These are phyloP conservation scores for Chlorodrepanis virens DNA, from an alignment of 2,113 vertebrate genomes.

Conservation along the genomic window DNA sequence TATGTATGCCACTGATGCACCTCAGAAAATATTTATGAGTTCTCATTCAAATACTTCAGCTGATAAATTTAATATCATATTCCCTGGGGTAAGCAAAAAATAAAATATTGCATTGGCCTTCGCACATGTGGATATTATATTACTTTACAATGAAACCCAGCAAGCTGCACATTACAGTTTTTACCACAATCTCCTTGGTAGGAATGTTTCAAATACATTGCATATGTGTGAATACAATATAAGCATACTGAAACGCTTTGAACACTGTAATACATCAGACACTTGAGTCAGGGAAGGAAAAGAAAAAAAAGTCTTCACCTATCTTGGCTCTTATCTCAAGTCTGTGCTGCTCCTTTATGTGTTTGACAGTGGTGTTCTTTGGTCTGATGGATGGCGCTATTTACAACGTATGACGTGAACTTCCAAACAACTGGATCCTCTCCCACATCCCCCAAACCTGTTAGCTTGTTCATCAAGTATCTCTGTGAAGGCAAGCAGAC, in stretches of 20 bases:
- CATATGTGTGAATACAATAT: conserved; percentile 57
- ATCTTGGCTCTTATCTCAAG: background rate
- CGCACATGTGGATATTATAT: conserved; percentile 65
- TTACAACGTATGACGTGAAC: fast-evolving
- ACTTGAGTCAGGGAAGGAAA: background rate
- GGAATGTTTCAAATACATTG: conserved; percentile 70
- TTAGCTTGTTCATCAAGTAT: background rate
- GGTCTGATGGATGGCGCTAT: background rate
- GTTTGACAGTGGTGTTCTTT: background rate
- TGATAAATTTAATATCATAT: conserved; percentile 70
- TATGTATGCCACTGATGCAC: background rate
- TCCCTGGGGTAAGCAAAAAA: conserved; percentile 59
- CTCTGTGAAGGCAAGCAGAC: background rate
- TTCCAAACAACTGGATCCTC: background rate
- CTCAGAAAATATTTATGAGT: conserved; percentile 65
- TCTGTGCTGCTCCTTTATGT: background rate
- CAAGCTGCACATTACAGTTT: conserved; percentile 56
- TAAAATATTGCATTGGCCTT: conserved; percentile 58
- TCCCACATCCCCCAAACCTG: background rate
- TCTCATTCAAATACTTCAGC: conserved; percentile 59
- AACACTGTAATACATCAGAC: conserved; percentile 46
- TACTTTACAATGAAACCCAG: conserved; percentile 65
- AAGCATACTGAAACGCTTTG: conserved; percentile 47
- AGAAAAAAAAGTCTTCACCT: background rate
- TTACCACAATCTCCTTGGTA: conserved; percentile 68